A percentile compares a stretch with the other conserved stretches of the same genome.
phyloP scores from a whole-genome alignment of 2,113 vertebrate genomes.

The Motacilla alba region DNA sequence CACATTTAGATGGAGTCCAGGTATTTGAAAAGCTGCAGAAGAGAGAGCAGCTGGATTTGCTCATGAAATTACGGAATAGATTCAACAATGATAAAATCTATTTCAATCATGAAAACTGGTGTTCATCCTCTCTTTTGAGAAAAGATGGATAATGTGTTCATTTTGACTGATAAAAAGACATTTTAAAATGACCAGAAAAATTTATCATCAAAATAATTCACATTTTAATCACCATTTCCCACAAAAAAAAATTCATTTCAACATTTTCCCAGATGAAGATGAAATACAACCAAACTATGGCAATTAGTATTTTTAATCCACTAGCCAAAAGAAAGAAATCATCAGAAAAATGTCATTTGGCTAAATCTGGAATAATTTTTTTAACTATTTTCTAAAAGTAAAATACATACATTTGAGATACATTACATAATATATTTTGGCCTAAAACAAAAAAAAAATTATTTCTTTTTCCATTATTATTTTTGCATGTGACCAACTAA shows the following conservation, averaged over 20 bases:
- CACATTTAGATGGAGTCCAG: fast-evolving
- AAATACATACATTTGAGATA: not conserved
- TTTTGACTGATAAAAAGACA: not conserved
- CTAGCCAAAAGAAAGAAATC: not conserved
- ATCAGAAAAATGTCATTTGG: not conserved
- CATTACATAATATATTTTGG: not conserved
- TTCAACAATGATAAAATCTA: not conserved
- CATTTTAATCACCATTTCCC: not conserved
- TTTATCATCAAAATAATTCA: not conserved
- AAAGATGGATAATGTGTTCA: not conserved
- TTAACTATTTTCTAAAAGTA: not conserved
- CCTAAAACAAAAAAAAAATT: not conserved
- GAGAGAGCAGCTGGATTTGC: not conserved
- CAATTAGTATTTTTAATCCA: not conserved
- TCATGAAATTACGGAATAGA: not conserved
- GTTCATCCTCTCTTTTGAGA: not conserved
- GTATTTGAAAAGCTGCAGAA: not conserved
- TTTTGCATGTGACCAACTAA: not conserved
- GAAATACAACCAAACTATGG: not conserved
- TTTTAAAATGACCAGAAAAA: not conserved
- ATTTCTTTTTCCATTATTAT: not conserved
- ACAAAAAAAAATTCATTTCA: not conserved
- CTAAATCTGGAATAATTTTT: not conserved
- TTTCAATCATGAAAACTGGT: not conserved
- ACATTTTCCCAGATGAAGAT: not conserved